A percentile compares a stretch with the other conserved stretches of the same genome.
Conservation (phyloP, 2,113 vertebrate species). For the Dromas ardeola region DNA sequence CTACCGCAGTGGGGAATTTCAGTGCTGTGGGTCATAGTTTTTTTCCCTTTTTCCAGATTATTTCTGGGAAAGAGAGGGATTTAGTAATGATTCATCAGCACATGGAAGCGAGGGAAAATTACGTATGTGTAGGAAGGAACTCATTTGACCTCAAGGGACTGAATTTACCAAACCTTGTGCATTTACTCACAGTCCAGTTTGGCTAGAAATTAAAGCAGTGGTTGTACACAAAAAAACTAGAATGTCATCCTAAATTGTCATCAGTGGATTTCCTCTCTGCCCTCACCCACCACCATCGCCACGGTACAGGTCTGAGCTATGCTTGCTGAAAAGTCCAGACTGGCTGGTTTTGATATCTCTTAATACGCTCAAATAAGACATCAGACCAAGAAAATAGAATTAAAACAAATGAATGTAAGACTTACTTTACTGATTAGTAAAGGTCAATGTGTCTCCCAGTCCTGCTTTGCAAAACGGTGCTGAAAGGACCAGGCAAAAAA, state of each 20-base stretch:
- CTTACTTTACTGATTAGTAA: background rate
- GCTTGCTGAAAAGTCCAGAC: background rate
- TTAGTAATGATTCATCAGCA: background rate
- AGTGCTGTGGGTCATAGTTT: background rate
- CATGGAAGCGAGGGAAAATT: background rate
- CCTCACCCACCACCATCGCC: background rate
- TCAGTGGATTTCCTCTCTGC: background rate
- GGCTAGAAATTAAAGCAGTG: background rate
- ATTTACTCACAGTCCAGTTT: background rate
- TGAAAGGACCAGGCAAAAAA: background rate
- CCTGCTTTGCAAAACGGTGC: background rate
- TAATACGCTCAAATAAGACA: background rate
- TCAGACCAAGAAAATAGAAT: background rate
- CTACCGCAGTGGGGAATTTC: background rate
- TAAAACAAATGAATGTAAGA: background rate
- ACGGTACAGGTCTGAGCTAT: background rate
- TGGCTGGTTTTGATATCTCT: background rate
- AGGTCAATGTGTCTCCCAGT: background rate
- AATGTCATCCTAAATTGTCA: background rate
- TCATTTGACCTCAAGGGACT: background rate
- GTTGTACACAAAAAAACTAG: background rate
- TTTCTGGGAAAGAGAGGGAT: constrained; percentile 15
- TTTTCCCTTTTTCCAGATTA: background rate
- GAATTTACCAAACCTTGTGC: background rate
- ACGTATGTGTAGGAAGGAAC: background rate